Percentiles rank a stretch among this genome's conserved stretches.
Evolutionary conservation across 2,888 invertebrate genomes (phyloP).

Genomic region (Nesidiocoris tenuis): DNA sequence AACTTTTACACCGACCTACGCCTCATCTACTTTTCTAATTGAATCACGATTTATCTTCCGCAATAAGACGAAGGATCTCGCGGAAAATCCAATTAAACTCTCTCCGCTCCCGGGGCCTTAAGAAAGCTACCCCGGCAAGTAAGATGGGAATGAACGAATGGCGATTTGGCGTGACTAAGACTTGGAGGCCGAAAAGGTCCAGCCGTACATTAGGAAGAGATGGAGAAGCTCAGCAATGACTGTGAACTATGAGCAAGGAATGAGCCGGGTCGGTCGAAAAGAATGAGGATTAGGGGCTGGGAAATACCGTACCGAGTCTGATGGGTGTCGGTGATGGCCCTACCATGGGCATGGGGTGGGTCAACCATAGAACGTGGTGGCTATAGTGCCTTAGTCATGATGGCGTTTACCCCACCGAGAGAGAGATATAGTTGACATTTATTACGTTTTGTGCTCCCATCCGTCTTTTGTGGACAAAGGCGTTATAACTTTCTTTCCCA

Average conservation of each 20-base stretch:
- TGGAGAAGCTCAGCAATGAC: neutral
- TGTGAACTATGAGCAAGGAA: neutral
- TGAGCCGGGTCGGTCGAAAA: neutral
- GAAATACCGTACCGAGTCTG: neutral
- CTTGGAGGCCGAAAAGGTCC: neutral
- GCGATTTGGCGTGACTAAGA: constrained; percentile 28
- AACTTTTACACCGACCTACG: too few species aligned
- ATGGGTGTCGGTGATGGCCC: neutral
- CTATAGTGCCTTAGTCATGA: constrained; percentile 20
- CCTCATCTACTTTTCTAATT: constrained; percentile 14
- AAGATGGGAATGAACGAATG: constrained; percentile 5
- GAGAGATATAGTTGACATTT: constrained; percentile 38
- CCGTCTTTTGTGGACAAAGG: constrained; percentile 17
- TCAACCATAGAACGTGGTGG: neutral
- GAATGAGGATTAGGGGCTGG: neutral
- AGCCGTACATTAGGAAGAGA: neutral
- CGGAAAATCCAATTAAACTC: constrained; percentile 28
- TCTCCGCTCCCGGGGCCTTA: neutral
- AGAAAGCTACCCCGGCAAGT: too few species aligned
- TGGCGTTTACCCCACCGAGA: constrained; percentile 23
- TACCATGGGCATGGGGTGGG: neutral
- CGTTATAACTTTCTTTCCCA: constrained; percentile 18
- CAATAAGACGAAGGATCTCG: constrained; percentile 25
- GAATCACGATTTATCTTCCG: constrained; percentile 22
- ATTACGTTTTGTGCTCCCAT: constrained; percentile 25